Conservation (phyloP, 53 echinoderm and acorn worm species). For the Arbacia lixula region DNA sequence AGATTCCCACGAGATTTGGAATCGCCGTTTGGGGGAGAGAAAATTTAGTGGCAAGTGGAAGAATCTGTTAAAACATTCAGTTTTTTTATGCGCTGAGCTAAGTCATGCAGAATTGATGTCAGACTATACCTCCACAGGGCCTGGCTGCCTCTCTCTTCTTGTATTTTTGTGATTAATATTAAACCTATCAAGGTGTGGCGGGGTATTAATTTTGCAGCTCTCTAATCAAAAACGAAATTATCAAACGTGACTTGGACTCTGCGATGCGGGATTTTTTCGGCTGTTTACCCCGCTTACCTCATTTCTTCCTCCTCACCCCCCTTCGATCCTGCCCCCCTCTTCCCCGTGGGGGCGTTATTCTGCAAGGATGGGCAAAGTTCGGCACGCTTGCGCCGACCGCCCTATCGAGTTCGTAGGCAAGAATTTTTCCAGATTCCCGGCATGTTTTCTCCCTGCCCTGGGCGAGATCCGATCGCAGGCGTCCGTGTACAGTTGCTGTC, state of each 20-base stretch:
- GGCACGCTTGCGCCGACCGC: conserved; percentile 6
- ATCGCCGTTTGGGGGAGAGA: conserved; percentile 22
- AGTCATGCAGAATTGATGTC: conserved; percentile 57
- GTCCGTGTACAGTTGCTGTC: background rate
- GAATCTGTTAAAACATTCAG: conserved; percentile 65
- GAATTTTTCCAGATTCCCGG: conserved; percentile 7
- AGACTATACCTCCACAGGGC: conserved; percentile 10
- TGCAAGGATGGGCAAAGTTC: conserved; percentile 14
- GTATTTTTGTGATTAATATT: conserved; percentile 52
- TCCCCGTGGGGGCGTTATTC: conserved; percentile 42
- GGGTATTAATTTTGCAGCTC: conserved; percentile 60
- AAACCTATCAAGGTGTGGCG: conserved; percentile 51
- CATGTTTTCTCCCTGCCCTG: conserved; percentile 42
- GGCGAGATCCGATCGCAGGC: conserved; percentile 7
- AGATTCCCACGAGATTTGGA: conserved; percentile 13
- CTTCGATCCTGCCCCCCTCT: background rate
- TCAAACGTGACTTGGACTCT: conserved; percentile 57
- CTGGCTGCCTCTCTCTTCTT: background rate
- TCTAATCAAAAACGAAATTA: conserved; percentile 62
- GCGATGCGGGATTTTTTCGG: conserved; percentile 40
- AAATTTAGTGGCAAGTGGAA: conserved; percentile 49
- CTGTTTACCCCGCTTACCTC: conserved; percentile 13
- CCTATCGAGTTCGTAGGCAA: conserved; percentile 11
- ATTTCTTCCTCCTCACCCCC: conserved; percentile 33
- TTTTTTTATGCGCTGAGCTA: conserved; percentile 47